These are phyloP conservation scores for fruit fly (Drosophila melanogaster) DNA, from an alignment of 1,140 invertebrate genomes.

Conservation along the genomic window Release_6_plus_ISO1_MT NT_033777.3:27022001-27022500, in stretches of 20 bases:
- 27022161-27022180: slow-evolving; percentile 80
- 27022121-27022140: slow-evolving; percentile 66
- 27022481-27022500: slow-evolving; percentile 84
- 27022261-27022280: slow-evolving; percentile 69
- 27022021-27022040: no score
- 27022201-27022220: slow-evolving; percentile 59
- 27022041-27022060: no score
- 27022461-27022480: slow-evolving; percentile 62
- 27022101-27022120: slow-evolving; percentile 80
- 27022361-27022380: slow-evolving; percentile 86
- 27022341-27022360: slow-evolving; percentile 86
- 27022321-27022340: slow-evolving; percentile 83
- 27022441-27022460: slow-evolving; percentile 84
- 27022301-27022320: slow-evolving; percentile 84
- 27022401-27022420: slow-evolving; percentile 86
- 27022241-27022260: slow-evolving; percentile 61
- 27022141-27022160: slow-evolving; percentile 71
- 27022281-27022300: slow-evolving; percentile 87
- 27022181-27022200: slow-evolving; percentile 79
- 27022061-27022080: no score
- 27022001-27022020: no score
- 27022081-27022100: no score
- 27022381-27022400: slow-evolving; percentile 84
- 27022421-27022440: slow-evolving; percentile 85
- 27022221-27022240: slow-evolving; percentile 55